Percentiles rank a stretch among this genome's conserved stretches.
Evolutionary conservation across 2,113 vertebrate genomes (phyloP).

Genomic region (Arvicanthis niloticus): DNA sequence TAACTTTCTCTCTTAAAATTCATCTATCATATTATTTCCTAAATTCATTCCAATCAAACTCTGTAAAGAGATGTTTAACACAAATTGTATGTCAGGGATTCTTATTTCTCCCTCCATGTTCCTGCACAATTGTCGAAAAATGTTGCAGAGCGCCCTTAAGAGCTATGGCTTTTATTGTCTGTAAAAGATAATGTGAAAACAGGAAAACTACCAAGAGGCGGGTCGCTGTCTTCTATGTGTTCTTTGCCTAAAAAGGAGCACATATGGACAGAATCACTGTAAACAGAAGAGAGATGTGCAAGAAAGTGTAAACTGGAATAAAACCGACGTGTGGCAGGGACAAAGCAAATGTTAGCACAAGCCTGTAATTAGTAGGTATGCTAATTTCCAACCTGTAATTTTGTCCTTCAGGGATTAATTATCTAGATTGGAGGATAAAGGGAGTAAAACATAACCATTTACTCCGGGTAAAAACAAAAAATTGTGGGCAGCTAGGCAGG

Average conservation of each 20-base stretch:
- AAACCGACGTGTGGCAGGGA: neutral
- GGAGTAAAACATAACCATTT: neutral
- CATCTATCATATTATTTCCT: neutral
- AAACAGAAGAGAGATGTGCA: neutral
- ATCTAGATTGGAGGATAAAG: neutral
- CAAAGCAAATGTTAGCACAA: neutral
- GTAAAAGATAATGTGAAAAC: neutral
- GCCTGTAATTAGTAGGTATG: slow-evolving; percentile 21
- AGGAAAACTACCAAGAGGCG: neutral
- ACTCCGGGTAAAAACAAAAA: neutral
- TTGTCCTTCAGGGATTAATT: neutral
- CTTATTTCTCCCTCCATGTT: neutral
- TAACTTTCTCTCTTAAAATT: neutral
- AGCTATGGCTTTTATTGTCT: neutral
- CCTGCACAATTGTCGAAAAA: neutral
- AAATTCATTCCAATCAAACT: slow-evolving; percentile 15
- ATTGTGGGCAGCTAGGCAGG: neutral
- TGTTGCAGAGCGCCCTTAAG: neutral
- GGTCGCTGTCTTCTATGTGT: neutral
- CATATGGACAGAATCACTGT: neutral
- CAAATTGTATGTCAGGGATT: neutral
- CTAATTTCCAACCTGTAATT: neutral
- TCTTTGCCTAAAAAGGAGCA: neutral
- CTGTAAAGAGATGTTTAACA: slow-evolving; percentile 1
- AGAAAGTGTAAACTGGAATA: neutral